Evolutionary conservation across 2,797 vertebrate species (phyloP).

Genomic region (Xyrichtys novacula): DNA sequence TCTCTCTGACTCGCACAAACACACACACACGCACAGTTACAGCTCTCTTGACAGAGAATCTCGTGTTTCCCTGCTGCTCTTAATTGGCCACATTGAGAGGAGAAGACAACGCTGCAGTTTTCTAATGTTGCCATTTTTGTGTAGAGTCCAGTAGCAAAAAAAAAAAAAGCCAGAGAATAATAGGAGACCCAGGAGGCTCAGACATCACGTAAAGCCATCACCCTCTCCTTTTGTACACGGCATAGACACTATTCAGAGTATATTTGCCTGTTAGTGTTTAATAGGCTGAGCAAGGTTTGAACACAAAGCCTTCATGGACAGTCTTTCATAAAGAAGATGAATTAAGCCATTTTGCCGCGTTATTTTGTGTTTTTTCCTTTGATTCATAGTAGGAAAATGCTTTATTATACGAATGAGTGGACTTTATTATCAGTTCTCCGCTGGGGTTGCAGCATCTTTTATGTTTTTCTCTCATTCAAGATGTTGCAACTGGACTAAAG

Average conservation of each 20-base stretch:
- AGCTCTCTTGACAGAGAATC: conserved; percentile 40
- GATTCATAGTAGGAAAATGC: conserved; percentile 11
- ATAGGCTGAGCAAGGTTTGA: conserved; percentile 14
- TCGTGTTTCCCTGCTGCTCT: conserved; percentile 46
- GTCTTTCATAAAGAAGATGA: conserved; percentile 30
- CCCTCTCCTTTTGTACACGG: conserved; percentile 10
- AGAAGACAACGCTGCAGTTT: conserved; percentile 45
- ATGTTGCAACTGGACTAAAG: conserved; percentile 31
- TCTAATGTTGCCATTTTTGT: conserved; percentile 52
- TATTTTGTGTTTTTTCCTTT: conserved; percentile 35
- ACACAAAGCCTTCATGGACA: conserved; percentile 10
- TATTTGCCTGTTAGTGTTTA: conserved; percentile 32
- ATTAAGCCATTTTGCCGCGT: conserved; percentile 28
- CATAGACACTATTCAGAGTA: conserved; percentile 15
- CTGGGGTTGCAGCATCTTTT: conserved; percentile 9
- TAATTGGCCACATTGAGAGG: conserved; percentile 62
- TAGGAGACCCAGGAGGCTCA: conserved; percentile 32
- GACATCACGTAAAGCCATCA: conserved; percentile 36
- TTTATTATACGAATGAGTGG: conserved; percentile 6
- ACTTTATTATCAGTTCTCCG: conserved; percentile 10
- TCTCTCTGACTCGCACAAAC: conserved; percentile 6
- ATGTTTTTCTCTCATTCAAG: conserved; percentile 15
- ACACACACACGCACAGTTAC: conserved; percentile 25
- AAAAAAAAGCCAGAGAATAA: conserved; percentile 48
- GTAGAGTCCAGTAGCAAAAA: conserved; percentile 43